Percentiles rank a stretch among this genome's conserved stretches.
Conservation (phyloP, 1,140 invertebrate genomes). For the Drosophila equinoxialis region DNA sequence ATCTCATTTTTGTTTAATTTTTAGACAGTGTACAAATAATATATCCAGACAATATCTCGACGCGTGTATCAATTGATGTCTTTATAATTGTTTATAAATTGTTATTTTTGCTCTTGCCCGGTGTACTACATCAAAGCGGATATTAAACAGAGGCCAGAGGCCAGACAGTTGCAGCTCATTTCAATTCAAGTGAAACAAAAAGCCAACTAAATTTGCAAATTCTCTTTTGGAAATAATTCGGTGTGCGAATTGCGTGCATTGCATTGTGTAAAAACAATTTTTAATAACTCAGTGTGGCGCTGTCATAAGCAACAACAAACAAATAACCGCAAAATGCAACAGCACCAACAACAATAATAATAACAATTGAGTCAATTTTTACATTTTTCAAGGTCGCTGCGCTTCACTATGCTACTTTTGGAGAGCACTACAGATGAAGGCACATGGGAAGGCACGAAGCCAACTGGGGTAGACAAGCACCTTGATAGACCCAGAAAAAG, state of each 20-base stretch:
- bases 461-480: neutral
- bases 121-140: constrained; percentile 33
- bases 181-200: constrained; percentile 38
- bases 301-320: constrained; percentile 53
- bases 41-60: neutral
- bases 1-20: neutral
- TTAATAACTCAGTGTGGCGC: constrained; percentile 64
- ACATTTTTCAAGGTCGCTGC: constrained; percentile 63
- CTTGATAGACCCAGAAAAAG: constrained; percentile 3
- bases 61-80: constrained; percentile 14
- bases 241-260: constrained; percentile 42
- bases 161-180: constrained; percentile 24
- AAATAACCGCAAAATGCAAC: constrained; percentile 26
- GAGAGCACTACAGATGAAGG: constrained; percentile 13
- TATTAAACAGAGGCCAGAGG: constrained; percentile 57
- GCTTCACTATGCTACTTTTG: constrained; percentile 20
- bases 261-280: constrained; percentile 56
- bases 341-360: constrained; percentile 13
- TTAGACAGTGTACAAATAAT: neutral
- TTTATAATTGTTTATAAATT: constrained; percentile 52
- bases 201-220: constrained; percentile 24
- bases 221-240: constrained; percentile 27
- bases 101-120: constrained; percentile 16
- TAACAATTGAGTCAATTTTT: constrained; percentile 67
- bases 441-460: constrained; percentile 15